Conservation (phyloP, 2,113 vertebrate genomes). For the Carollia perspicillata region DNA sequence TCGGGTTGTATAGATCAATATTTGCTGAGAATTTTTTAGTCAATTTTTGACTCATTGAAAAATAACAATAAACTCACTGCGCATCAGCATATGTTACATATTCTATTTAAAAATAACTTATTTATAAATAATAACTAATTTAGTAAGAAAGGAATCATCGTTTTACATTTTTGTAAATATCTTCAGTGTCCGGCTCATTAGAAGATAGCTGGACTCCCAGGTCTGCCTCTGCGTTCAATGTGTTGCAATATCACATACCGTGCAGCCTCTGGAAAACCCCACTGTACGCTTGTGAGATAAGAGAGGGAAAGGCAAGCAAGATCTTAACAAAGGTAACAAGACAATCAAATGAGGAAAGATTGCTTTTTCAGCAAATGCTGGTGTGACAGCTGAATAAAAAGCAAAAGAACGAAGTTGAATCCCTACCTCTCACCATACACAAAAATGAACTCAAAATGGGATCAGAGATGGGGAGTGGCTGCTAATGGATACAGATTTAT, state of each 20-base stretch:
- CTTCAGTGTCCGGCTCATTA: neutral
- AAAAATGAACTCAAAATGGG: neutral
- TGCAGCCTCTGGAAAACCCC: neutral
- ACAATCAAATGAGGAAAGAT: neutral
- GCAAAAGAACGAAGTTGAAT: neutral
- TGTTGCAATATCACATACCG: no score
- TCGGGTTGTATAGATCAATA: neutral
- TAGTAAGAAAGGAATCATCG: neutral
- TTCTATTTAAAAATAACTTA: neutral
- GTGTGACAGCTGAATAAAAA: neutral
- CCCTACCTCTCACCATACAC: neutral
- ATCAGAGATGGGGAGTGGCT: neutral
- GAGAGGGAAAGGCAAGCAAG: neutral
- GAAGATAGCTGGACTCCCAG: neutral
- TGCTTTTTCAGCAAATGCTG: neutral
- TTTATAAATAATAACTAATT: neutral
- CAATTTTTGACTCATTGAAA: neutral
- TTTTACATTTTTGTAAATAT: conserved; percentile 7
- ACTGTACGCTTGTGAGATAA: neutral
- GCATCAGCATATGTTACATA: neutral
- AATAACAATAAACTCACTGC: neutral
- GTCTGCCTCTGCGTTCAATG: neutral
- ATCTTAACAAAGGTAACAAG: neutral
- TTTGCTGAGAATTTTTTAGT: neutral
- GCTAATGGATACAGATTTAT: neutral